Base-by-base conservation (phyloP, 2,113 vertebrate genomes). In the Tor tambroides region DNA sequence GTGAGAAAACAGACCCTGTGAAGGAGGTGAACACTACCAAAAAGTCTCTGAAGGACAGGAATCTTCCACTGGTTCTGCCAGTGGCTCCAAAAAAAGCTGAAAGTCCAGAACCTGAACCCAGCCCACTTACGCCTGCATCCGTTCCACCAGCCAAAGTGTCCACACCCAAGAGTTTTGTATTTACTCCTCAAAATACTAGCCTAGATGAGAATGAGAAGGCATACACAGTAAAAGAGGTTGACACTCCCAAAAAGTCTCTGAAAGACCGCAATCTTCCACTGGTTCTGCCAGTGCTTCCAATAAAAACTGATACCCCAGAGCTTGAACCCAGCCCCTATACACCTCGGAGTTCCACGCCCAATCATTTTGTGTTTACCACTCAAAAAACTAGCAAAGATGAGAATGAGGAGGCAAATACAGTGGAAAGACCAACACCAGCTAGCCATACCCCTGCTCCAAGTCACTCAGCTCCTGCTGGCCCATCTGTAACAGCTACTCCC, bases 21-120 rank as follows among this genome's bases (percentile, higher is more conserved):
- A 21, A 71, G 43, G 76, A 30, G 9, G 26, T 54, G 19, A 2
- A 54, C 26, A 4, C 71, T 12, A 4, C 26, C 75, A 91, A 89
- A 63, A 79, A 79, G 46, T 89, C 86, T 17, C 17, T 72, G 1
- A 94, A 92, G 54, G 89, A 93, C 11, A 92, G 91, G 78, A 93
- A 86, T 82, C 6, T 83, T 51, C 71, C 80, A 8, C 19, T 71
- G 51, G 85, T 86, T 43, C 56, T 85, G 10, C 2, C 78, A 2
- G 21, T 26, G 30, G 7, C 51, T 54, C 67, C 77, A n/a, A 71
- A 76, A 49, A 91, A 86, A 72, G 79, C 83, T 56, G 83, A n/a
- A 6, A 87, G 84, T 0, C 67, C 75, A 9, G 90, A 91, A 65
- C 85, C 90, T 83, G 91, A 92, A n/a, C 17, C 19, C 32, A 80